Percentiles rank a stretch among this genome's conserved stretches.
Conservation (phyloP, 1,140 invertebrate species). For the Trypoxylus dichotomus region DNA sequence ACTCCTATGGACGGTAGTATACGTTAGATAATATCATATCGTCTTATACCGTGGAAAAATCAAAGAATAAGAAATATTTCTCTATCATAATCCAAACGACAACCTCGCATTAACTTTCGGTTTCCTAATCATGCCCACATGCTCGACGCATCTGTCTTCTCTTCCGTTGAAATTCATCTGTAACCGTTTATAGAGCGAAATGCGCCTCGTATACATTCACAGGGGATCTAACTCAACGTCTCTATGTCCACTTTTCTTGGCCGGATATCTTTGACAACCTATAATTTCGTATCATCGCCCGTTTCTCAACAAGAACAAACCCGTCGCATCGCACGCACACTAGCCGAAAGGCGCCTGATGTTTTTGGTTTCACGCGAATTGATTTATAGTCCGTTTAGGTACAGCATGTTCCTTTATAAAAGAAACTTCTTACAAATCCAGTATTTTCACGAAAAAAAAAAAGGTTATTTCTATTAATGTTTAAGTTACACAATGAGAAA, state of each 20-base stretch:
- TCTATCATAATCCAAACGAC: neutral
- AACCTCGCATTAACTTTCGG: neutral
- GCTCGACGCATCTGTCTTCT: neutral
- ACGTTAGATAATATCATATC: too few species aligned
- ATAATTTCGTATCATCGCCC: conserved; percentile 9
- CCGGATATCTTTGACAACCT: conserved; percentile 21
- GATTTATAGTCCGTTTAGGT: neutral
- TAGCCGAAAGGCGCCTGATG: neutral
- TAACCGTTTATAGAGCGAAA: neutral
- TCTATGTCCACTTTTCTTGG: neutral
- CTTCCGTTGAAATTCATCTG: neutral
- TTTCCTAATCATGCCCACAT: too few species aligned
- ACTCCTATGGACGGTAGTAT: too few species aligned
- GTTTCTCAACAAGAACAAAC: neutral
- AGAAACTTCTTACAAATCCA: too few species aligned
- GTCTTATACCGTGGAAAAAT: too few species aligned
- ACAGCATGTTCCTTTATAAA: too few species aligned
- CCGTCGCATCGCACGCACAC: neutral
- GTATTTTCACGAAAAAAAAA: too few species aligned
- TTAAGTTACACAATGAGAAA: too few species aligned
- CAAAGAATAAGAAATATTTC: too few species aligned
- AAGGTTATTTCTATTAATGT: too few species aligned
- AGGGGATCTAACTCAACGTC: neutral
- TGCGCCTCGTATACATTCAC: neutral
- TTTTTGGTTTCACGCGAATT: neutral